Percentiles rank a stretch among this genome's conserved stretches.
Conservation (phyloP, 2,888 invertebrate genomes). For the Agonopterix arenella region DNA sequence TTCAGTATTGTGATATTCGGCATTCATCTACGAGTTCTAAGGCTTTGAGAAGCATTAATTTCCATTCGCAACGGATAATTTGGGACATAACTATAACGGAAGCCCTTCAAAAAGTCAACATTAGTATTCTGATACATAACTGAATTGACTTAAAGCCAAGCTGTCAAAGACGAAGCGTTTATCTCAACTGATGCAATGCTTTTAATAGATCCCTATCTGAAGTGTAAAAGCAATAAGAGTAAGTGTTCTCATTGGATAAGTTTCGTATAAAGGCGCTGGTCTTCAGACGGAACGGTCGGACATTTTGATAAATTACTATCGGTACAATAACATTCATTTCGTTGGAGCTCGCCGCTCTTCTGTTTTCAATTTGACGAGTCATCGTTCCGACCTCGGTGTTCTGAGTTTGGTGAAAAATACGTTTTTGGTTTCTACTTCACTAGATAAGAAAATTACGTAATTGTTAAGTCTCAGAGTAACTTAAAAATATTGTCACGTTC, state of each 20-base stretch:
- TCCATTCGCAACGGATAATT: slow-evolving; percentile 30
- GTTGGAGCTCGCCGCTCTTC: slow-evolving; percentile 34
- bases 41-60: slow-evolving; percentile 16
- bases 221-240: slow-evolving; percentile 45
- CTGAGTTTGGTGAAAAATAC: slow-evolving; percentile 38
- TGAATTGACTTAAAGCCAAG: slow-evolving; percentile 19
- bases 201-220: slow-evolving; percentile 44
- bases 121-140: slow-evolving; percentile 36
- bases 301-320: slow-evolving; percentile 68
- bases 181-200: slow-evolving; percentile 35
- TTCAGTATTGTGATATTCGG: slow-evolving; percentile 12
- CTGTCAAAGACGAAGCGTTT: slow-evolving; percentile 42
- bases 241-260: slow-evolving; percentile 41
- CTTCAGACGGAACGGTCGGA: slow-evolving; percentile 30
- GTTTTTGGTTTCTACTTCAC: slow-evolving; percentile 38
- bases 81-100: slow-evolving; percentile 14
- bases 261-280: slow-evolving; percentile 22
- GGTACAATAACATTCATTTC: slow-evolving; percentile 59
- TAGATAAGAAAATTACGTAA: slow-evolving; percentile 29
- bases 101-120: slow-evolving; percentile 26
- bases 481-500: too few species aligned
- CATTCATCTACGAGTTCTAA: slow-evolving; percentile 7
- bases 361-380: slow-evolving; percentile 59
- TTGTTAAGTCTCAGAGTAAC: slow-evolving; percentile 12
- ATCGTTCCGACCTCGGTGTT: slow-evolving; percentile 34